A percentile compares a stretch with the other conserved stretches of the same genome.
phyloP scores from a whole-genome alignment of 2,888 invertebrate species.

The Hyles lineata region DNA sequence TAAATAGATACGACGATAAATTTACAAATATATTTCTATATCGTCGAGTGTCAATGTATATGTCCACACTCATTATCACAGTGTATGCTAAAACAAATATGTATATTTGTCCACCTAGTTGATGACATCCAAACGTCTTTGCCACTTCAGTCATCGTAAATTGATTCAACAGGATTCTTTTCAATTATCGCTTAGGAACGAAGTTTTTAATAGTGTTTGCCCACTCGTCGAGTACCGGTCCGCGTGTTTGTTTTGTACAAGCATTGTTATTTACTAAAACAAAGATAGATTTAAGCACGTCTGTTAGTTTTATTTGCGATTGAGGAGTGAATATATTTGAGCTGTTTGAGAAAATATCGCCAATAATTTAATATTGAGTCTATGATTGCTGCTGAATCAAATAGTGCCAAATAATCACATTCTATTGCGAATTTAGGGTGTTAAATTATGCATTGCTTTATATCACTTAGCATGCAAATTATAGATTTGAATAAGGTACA shows the following conservation, averaged over 20 bases:
- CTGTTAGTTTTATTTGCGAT: conserved; percentile 1
- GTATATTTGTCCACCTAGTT: conserved; percentile 34
- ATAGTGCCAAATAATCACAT: neutral
- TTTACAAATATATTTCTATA: neutral
- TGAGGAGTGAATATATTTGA: neutral
- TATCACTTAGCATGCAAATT: neutral
- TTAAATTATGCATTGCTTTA: neutral
- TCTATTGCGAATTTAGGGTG: neutral
- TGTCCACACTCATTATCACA: conserved; percentile 5
- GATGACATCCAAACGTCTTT: conserved; percentile 58
- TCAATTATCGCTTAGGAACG: conserved; percentile 57
- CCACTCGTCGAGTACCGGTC: conserved; percentile 53
- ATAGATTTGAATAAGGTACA: neutral
- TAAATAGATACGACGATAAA: neutral
- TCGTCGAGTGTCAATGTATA: neutral
- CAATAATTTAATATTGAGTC: too few species aligned
- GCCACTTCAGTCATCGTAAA: conserved; percentile 53
- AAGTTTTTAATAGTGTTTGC: conserved; percentile 57
- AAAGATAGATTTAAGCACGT: neutral
- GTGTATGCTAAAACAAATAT: conserved; percentile 19
- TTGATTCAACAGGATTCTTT: conserved; percentile 58
- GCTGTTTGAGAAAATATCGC: too few species aligned
- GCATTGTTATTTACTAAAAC: conserved; percentile 25
- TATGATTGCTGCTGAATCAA: too few species aligned
- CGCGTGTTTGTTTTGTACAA: conserved; percentile 32